Base-by-base conservation (phyloP, 2,888 invertebrate species). In the Girardia tigrina region DNA sequence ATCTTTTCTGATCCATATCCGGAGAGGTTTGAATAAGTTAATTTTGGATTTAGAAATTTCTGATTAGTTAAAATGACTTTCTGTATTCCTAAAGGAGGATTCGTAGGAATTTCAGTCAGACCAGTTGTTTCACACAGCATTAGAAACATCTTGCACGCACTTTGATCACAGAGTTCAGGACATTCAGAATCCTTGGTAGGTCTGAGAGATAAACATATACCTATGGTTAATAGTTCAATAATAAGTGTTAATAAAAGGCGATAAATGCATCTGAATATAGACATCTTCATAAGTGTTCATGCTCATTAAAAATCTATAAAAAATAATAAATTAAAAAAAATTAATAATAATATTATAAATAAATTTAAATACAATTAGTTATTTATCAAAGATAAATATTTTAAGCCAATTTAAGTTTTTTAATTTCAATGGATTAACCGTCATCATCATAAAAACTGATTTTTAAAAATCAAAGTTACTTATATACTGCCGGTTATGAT, bases 21-120 rank as follows among this genome's bases (percentile, higher is more conserved):
- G 16, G 72, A 72, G 6, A 72, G 23, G n/a, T 72, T 72, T 16
- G 72, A 8, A 26, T 12, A 16, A n/a, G n/a, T 72, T n/a, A 72
- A 28, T 12, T n/a, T 72, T n/a, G 72, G 26, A 26, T 26, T 26
- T 20, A 27, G 27, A n/a, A 72, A 72, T 8, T 27, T 16, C 28
- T 72, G 72, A 28, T 72, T 72, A 4, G 28, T 4, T 12, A 72
- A 26, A 12, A 26, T 26, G n/a, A 72, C 27, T n/a, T 72, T 72
- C 8, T 14, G n/a, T 8, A 28, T 72, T 26, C 72, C 23, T 4
- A 4, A 8, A 26, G 72, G 72, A 23, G 28, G 72, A 28, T 16
- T 14, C 12, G n/a, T 28, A 8, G 72, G 72, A n/a, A 72, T 26
- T 26, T 27, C 27, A 8, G 26, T 72, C 8, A 72, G 26, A 72